Conservation (phyloP, 2,888 invertebrate genomes). For the Periphyllus acericola region DNA sequence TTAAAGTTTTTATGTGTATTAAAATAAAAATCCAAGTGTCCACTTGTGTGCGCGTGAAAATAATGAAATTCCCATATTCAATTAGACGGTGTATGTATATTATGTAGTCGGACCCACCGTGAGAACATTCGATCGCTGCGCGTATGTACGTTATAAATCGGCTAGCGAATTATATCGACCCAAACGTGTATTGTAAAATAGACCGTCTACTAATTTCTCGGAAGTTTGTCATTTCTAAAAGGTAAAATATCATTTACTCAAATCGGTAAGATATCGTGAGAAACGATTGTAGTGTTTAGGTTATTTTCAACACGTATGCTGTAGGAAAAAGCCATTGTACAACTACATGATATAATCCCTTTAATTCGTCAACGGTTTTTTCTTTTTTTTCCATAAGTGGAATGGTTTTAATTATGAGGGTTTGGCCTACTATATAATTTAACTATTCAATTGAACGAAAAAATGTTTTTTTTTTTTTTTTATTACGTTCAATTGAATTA, state of each 20-base stretch:
- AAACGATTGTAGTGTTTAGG: background rate
- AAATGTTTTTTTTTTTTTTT: constrained; percentile 13
- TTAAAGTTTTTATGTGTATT: background rate
- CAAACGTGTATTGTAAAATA: background rate
- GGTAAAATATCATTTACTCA: constrained; percentile 2
- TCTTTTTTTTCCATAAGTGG: background rate
- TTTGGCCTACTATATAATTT: background rate
- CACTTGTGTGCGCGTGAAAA: constrained; percentile 3
- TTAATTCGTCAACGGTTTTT: constrained; percentile 1
- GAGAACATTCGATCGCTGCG: background rate
- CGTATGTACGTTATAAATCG: background rate
- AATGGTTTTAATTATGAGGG: constrained; percentile 24
- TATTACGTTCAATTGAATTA: background rate
- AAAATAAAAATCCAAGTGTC: constrained; percentile 21
- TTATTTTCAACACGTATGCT: background rate
- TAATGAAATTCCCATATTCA: background rate
- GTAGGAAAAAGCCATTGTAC: background rate
- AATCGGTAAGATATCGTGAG: constrained; percentile 11
- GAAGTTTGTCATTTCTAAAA: background rate
- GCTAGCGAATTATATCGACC: background rate
- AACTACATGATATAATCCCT: background rate
- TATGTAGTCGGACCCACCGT: background rate
- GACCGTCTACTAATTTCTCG: background rate
- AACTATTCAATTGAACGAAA: constrained; percentile 16
- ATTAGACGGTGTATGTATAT: background rate